Conservation (phyloP, 37 sponge, comb jelly and placozoan species). For the Trichoplax adhaerens region DNA sequence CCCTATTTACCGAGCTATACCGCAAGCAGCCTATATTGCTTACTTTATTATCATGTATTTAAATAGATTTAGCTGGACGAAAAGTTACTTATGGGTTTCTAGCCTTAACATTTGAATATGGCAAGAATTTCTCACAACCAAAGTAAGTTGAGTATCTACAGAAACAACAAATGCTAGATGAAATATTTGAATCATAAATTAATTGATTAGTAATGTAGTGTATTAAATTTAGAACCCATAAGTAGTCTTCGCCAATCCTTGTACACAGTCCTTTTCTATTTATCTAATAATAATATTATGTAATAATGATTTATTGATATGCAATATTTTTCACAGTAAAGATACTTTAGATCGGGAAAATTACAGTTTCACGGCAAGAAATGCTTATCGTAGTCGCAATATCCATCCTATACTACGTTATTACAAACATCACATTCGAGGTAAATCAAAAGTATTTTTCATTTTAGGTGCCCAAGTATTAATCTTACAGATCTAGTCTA, state of each 20-base stretch:
- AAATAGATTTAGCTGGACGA: conserved; percentile 52
- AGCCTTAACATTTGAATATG: conserved; percentile 60
- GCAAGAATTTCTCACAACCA: conserved; percentile 61
- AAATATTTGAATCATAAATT: too few species aligned
- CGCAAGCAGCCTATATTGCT: conserved; percentile 3
- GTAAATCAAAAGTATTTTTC: too few species aligned
- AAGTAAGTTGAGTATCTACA: conserved; percentile 26
- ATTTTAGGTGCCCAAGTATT: too few species aligned
- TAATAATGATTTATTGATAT: too few species aligned
- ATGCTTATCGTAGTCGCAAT: not conserved
- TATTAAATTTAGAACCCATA: not conserved
- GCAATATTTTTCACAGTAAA: conserved; percentile 16
- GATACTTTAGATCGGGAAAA: conserved; percentile 44
- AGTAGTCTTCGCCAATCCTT: not conserved
- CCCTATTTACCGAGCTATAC: not conserved
- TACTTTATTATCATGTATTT: not conserved
- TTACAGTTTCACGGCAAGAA: too few species aligned
- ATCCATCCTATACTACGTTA: conserved; percentile 1
- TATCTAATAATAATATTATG: too few species aligned
- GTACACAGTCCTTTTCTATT: not conserved
- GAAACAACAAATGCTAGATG: too few species aligned
- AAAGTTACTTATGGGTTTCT: conserved; percentile 15
- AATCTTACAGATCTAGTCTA: not conserved
- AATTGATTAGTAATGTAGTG: too few species aligned
- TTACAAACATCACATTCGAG: not conserved